Evolutionary conservation across 1,140 invertebrate genomes (phyloP).

Genomic region (Dendroctonus valens): DNA sequence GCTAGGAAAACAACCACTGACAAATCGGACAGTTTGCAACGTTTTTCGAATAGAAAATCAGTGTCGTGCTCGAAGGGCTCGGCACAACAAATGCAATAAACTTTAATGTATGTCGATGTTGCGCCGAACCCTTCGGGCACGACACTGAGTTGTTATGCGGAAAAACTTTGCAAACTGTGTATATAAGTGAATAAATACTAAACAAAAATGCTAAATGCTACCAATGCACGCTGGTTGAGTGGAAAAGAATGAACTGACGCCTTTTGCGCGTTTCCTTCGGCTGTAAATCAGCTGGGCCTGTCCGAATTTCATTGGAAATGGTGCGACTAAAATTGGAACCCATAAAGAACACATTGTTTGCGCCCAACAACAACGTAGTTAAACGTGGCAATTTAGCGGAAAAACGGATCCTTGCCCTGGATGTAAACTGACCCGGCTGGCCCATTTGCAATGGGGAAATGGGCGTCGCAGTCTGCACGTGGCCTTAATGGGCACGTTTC

Average conservation of each 20-base stretch:
- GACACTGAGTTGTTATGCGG: too few species aligned
- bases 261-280: too few species aligned
- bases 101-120: neutral
- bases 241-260: neutral
- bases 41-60: neutral
- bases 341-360: constrained; percentile 30
- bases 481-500: neutral
- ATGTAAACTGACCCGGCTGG: constrained; percentile 20
- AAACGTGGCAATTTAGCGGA: constrained; percentile 23
- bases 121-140: too few species aligned
- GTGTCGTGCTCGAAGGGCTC: too few species aligned
- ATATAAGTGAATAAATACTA: too few species aligned
- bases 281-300: too few species aligned
- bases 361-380: constrained; percentile 17
- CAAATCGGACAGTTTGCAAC: too few species aligned
- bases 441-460: neutral
- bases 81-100: neutral
- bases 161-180: neutral
- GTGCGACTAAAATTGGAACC: constrained; percentile 10
- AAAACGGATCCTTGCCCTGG: constrained; percentile 8
- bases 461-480: constrained; percentile 3
- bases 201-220: neutral
- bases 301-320: too few species aligned
- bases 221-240: neutral
- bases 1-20: too few species aligned